Base-by-base conservation (phyloP, 2,797 vertebrate species). In the Thaleichthys pacificus region DNA sequence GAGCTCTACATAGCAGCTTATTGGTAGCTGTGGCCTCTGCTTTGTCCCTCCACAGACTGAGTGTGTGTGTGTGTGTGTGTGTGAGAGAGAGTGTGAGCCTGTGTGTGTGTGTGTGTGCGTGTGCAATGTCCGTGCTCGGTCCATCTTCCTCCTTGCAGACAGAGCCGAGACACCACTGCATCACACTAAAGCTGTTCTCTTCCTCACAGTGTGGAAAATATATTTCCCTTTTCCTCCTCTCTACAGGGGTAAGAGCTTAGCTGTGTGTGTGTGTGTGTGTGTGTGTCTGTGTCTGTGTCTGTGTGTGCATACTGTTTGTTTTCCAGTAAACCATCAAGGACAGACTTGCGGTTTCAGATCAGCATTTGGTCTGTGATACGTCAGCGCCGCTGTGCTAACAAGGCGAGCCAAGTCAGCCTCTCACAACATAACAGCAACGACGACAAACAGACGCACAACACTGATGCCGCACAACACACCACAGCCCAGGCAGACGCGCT, bases 351-450 rank as follows among this genome's bases (percentile, higher is more conserved):
- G 83, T 89, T 91, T 90, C 90, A 91, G 88, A 91, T 93, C 88
- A 86, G 87, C 81, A 68, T 91, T 90, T 89, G 89, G 90, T 91
- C 91, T 91, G 88, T 89, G 90, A 91, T 93, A 93, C 91, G 89
- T 93, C 90, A 91, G 90, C 88, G 87, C 76, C 79, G 87, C 78
- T 86, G 80, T 47, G 86, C 86, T 84, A 88, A 91, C 86, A 90
- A 89, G 83, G 75, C 9, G 22, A 87, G 85, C 82, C 86, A 76
- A 88, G 85, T 84, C 78, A 71, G 82, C 82, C 84, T 71, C 57
- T 87, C 84, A 86, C 79, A 65, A 54, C 51, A 54, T 5, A n/a
- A 54, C 15, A 19, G 42, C 7, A 14, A 47, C 7, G 42, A 14
- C 7, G 2, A 14, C 51, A 54, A 54, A 15, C 3, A 15, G 3